These are phyloP conservation scores for Triplophysa tibetana DNA, from an alignment of 2,113 vertebrate genomes.

Conservation along the genomic window DNA sequence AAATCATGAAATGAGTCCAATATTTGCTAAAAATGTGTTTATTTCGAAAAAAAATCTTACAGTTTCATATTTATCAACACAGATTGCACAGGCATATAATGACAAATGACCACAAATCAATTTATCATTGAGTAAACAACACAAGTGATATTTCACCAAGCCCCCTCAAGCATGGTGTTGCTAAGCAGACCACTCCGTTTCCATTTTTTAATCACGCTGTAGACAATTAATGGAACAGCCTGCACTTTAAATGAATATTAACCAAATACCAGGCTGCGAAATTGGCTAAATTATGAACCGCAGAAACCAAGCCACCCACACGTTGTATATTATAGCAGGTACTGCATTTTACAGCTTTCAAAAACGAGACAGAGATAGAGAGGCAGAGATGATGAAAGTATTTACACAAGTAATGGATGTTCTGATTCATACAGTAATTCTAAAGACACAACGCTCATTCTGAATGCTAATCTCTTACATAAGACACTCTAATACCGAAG, in stretches of 20 bases:
- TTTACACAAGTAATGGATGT: conserved; percentile 31
- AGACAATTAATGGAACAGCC: conserved; percentile 31
- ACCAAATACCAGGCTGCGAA: conserved; percentile 33
- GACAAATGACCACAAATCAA: background rate
- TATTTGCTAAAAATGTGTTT: background rate
- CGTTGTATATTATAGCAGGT: conserved; percentile 40
- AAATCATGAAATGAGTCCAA: background rate
- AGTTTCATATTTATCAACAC: background rate
- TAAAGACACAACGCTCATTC: conserved; percentile 36
- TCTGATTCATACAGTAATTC: conserved; percentile 36
- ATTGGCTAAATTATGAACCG: conserved; percentile 42
- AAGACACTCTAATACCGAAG: conserved; percentile 33
- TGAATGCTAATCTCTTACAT: conserved; percentile 34
- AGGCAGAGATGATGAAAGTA: background rate
- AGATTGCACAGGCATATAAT: background rate
- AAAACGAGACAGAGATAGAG: background rate
- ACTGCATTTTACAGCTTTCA: conserved; percentile 22
- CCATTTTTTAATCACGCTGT: background rate
- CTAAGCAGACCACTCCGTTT: background rate
- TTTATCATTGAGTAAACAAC: conserved; percentile 13
- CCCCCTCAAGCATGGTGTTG: background rate
- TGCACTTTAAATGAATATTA: conserved; percentile 27
- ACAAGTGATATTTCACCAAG: background rate
- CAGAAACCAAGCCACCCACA: conserved; percentile 42
- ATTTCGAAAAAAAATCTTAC: too few relatives aligned